Evolutionary conservation across 2,888 invertebrate genomes (phyloP), one percentile per base, ranked within the genome.

Genomic region (Malthinus flaveolus): DNA sequence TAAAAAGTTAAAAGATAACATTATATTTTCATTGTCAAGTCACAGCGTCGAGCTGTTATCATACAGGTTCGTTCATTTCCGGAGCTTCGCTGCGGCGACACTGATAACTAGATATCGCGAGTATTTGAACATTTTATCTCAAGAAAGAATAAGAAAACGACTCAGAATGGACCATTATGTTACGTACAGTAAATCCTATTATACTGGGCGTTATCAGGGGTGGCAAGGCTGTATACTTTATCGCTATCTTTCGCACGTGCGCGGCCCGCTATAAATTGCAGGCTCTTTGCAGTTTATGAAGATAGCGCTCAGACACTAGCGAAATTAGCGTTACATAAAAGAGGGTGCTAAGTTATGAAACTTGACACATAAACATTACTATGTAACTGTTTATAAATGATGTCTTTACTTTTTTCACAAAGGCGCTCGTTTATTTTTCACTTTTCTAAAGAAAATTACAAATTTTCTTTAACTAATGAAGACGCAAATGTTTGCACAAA

Each of bases 171-270:
- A 75, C 79, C 79, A 79, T 79, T 79, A 79, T 79, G 79, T 77
- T 78, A 78, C 76, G 78, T 78, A 78, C 75, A 78, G 78, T 79
- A 79, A 79, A 79, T 79, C 78, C 79, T 79, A 79, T 79, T 79
- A 79, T 79, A 74, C 77, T 75, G 75, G 76, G 77, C 78, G 78
- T 78, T 79, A 79, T 79, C 79, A 73, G 66, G 70, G 69, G 70
- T 68, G 73, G 71, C 75, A 75, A 74, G 73, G 72, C 74, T 75
- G 74, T 75, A 74, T 73, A 74, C 76, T 75, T 76, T 75, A 75
- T 77, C 76, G 71, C 72, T 76, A 76, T 77, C 77, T 74, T 67
- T 69, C 71, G 76, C 76, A 77, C 76, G 77, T 77, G 77, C 77
- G 74, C 75, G 65, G 67, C 66, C 70, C 64, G 73, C 70, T 66